phyloP scores from a whole-genome alignment of 1,140 invertebrate genomes.

The Atta texana region DNA sequence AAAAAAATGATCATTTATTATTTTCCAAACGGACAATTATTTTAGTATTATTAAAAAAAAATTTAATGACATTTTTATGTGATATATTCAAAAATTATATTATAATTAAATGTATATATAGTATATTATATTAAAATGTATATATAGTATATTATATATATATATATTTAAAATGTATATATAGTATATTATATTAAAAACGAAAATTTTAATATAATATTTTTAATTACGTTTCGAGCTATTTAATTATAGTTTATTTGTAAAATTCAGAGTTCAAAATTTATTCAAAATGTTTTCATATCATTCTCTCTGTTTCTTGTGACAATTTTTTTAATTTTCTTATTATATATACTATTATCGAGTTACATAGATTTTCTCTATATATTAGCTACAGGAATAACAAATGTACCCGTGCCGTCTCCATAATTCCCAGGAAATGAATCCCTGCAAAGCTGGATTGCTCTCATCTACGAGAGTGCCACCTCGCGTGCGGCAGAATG shows the following conservation, averaged over 20 bases:
- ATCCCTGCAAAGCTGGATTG: slow-evolving; percentile 97
- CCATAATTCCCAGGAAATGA: slow-evolving; percentile 98
- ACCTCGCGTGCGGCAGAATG: slow-evolving; percentile 92
- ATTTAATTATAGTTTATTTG: not conserved
- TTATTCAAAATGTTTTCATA: not conserved
- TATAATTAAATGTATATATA: too few relatives aligned
- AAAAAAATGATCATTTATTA: slow-evolving; percentile 12
- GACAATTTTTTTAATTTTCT: not conserved
- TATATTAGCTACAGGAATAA: not conserved
- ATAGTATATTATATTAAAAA: too few relatives aligned
- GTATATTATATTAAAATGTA: too few relatives aligned
- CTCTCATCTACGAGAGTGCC: slow-evolving; percentile 96
- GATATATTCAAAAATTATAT: too few relatives aligned
- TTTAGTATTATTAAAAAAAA: not conserved
- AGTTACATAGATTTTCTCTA: not conserved
- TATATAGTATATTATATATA: too few relatives aligned
- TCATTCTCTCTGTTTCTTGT: not conserved
- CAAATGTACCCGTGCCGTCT: slow-evolving; percentile 90
- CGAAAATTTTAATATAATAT: not conserved
- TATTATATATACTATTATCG: not conserved
- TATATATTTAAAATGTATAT: too few relatives aligned
- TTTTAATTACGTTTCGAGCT: not conserved
- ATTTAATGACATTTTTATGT: not conserved
- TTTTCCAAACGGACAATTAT: not conserved
- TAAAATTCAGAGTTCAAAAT: not conserved